Conservation (phyloP, 2,888 invertebrate genomes). For the Andricus quercusramuli region DNA sequence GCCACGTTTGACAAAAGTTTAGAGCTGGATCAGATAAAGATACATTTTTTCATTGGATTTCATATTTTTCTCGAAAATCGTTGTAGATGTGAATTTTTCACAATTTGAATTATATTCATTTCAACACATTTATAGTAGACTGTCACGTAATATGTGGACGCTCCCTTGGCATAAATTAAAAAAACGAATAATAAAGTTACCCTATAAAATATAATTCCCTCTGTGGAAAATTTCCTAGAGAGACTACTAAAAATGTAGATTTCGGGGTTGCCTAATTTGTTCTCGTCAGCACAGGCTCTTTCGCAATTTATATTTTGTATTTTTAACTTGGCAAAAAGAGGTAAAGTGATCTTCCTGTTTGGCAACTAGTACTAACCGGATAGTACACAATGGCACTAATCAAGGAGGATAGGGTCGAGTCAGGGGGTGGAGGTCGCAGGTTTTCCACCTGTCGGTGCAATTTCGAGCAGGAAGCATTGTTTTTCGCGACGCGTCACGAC, state of each 20-base stretch:
- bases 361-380: neutral
- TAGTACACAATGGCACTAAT: slow-evolving; percentile 23
- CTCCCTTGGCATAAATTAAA: neutral
- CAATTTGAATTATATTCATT: too few species aligned
- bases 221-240: neutral
- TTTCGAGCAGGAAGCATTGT: slow-evolving; percentile 15
- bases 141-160: too few species aligned
- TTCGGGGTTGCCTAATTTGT: neutral
- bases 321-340: slow-evolving; percentile 13
- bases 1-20: too few species aligned
- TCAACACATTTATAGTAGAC: too few species aligned
- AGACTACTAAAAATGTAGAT: slow-evolving; percentile 29
- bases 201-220: neutral
- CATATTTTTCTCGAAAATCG: too few species aligned
- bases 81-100: too few species aligned
- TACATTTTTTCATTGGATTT: too few species aligned
- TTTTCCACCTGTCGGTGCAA: slow-evolving; percentile 25
- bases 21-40: too few species aligned
- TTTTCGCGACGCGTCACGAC: slow-evolving; percentile 20
- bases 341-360: slow-evolving; percentile 17
- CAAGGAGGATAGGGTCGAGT: neutral
- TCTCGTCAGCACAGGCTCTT: neutral
- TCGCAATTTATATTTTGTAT: slow-evolving; percentile 4
- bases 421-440: neutral
- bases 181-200: neutral